Evolutionary conservation across 2,888 invertebrate species (phyloP), one percentile per base, ranked within the genome.

Genomic region (Drosophila monieri): DNA sequence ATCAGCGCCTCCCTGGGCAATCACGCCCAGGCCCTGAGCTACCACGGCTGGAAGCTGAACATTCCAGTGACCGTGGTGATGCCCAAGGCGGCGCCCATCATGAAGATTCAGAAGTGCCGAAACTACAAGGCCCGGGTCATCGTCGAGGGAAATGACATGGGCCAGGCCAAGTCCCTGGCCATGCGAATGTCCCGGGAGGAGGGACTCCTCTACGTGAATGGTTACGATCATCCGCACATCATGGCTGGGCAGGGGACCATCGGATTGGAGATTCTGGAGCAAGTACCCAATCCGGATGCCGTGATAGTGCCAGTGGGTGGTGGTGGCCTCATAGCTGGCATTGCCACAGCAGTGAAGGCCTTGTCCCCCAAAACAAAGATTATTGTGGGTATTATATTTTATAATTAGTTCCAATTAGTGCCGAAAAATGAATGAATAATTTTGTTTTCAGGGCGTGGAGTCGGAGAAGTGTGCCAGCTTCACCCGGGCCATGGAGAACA

Each of bases 171-270:
- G 90, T 92, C 93, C 55, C 93, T 95, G 80, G 98, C 98, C 0
- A 94, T 97, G 93, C 93, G 92, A 74, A 91, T 97, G 72, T 94
- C 95, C 0, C 94, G 94, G 85, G 95, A 96, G 65, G 93, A 93
- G 61, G 94, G 94, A 0, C 92, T 95, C 56, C 93, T 94, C 21
- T 98, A 98, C 86, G 95, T 99, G 35, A 98, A 98, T 91, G 98
- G 98, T 2, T 98, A 98, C 89, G 98, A 99, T 91, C 97, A 98
- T 91, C 98, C 98, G 0, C 95, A 98, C 90, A 97, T 98, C 72
- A 95, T 98, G 93, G 97, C 98, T 0, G 98, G 98, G 0, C 98
- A 98, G 91, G 98, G 98, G 9, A 98, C 98, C 0, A 94, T 98
- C 88, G 98, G 97, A 0, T 92, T 99, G 80, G 98, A 98, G 92